Evolutionary conservation across 2,113 vertebrate species (phyloP).

Genomic region (Puntigrus tetrazona): DNA sequence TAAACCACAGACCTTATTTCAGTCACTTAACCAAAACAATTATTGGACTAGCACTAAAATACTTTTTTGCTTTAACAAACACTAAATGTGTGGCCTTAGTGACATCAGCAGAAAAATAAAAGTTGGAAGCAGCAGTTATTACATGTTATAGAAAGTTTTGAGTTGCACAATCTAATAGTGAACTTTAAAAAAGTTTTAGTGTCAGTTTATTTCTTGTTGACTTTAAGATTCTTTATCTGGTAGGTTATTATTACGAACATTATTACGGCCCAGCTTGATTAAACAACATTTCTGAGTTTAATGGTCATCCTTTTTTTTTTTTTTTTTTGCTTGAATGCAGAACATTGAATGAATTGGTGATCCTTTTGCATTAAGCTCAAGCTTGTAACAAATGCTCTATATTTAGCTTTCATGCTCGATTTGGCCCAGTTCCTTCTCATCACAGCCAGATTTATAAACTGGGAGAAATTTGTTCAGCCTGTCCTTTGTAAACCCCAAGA

Average conservation of each 20-base stretch:
- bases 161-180: not conserved
- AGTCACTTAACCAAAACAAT: no score
- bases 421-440: not conserved
- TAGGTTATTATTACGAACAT: not conserved
- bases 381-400: not conserved
- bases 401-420: not conserved
- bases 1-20: no score
- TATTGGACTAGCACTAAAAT: no score
- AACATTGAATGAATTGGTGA: not conserved
- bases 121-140: no score
- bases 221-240: not conserved
- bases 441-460: not conserved
- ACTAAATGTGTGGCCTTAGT: not conserved
- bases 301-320: not conserved
- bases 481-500: not conserved
- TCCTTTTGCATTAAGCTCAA: constrained; percentile 9
- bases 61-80: not conserved
- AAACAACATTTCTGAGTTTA: not conserved
- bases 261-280: not conserved
- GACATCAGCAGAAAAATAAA: no score
- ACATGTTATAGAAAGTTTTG: no score
- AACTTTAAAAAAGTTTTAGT: not conserved
- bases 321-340: not conserved
- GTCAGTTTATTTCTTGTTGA: not conserved
- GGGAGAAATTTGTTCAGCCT: not conserved